phyloP scores from a whole-genome alignment of 2,797 vertebrate species.

The Clarias fuscus region DNA sequence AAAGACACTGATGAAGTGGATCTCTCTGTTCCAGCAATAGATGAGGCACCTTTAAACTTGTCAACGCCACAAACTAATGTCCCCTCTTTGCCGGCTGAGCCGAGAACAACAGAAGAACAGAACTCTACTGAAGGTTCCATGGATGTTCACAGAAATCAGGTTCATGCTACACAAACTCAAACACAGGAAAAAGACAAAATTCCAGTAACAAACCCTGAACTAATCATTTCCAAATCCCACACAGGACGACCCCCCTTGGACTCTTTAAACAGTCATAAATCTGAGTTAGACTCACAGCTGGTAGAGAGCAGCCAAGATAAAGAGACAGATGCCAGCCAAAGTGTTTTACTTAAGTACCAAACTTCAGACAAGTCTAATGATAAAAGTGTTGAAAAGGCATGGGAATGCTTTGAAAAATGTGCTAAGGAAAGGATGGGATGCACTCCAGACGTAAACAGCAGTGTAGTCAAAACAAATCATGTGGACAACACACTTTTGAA shows the following conservation, averaged over 20 bases:
- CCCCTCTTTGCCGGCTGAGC: constrained; percentile 31
- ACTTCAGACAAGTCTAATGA: constrained; percentile 18
- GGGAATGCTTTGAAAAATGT: constrained; percentile 53
- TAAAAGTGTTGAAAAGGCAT: constrained; percentile 47
- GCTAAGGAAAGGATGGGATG: constrained; percentile 18
- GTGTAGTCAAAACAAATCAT: background rate
- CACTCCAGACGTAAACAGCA: background rate
- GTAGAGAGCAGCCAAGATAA: constrained; percentile 29
- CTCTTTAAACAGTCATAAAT: constrained; percentile 24
- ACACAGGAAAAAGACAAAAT: constrained; percentile 17
- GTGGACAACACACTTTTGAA: constrained; percentile 14
- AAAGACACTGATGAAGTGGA: constrained; percentile 13
- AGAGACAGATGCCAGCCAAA: constrained; percentile 17
- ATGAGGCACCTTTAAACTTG: constrained; percentile 41
- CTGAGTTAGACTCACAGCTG: constrained; percentile 13
- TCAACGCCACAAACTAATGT: constrained; percentile 39
- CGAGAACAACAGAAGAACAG: constrained; percentile 21
- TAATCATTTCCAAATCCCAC: constrained; percentile 21
- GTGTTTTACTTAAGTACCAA: constrained; percentile 22
- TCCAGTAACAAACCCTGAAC: constrained; percentile 15
- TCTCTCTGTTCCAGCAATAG: constrained; percentile 38
- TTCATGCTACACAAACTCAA: constrained; percentile 20
- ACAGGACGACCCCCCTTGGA: background rate
- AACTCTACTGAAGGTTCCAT: constrained; percentile 30
- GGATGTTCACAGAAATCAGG: constrained; percentile 32